Evolutionary conservation across 2,113 vertebrate genomes (phyloP), one percentile per base, ranked within the genome.

Genomic region (Lethenteron reissneri): DNA sequence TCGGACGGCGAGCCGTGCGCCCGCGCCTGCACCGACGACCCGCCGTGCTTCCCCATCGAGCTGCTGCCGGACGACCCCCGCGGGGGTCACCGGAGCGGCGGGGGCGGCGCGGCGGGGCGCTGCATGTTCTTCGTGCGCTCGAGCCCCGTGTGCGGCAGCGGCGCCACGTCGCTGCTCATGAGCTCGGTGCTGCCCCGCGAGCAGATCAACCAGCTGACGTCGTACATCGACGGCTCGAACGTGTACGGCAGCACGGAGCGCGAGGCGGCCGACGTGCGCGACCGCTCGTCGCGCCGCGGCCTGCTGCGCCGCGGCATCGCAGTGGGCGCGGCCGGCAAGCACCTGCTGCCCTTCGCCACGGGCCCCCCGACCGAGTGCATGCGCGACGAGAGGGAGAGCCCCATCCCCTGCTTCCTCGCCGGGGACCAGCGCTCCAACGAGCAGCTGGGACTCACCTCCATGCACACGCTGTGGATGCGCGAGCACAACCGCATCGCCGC

Each of bases 61-160:
- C 57, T 73, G 25, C 72, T 70, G 25, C 14, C 25, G 19, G 70
- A 73, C n/a, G 72, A 73, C 21, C 72, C 72, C 12, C 72, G 72
- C 64, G n/a, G 11, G 25, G 64, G 25, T 17, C 64, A 11, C 25
- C 64, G n/a, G 10, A 11, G 64, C n/a, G 64, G n/a, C 21, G 11
- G 64, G 10, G 64, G n/a, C 2, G 64, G 64, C n/a, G 21, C 56
- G 17, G 70, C 56, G 15, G 58, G 56, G 15, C 56, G 12, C 7
- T 73, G 72, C 70, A 73, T 73, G 72, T 73, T 71, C 58, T 73
- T 73, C 71, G 72, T 70, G 60, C 72, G 72, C 19, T 73, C 72
- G 56, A 73, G 72, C 56, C 72, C 72, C 19, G 72, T 73, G 21
- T 73, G 72, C 60, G 72, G 72, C 10, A 73, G 72, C 56, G 72